A percentile compares a stretch with the other conserved stretches of the same genome.
Evolutionary conservation across 64 coral and sea anemone genomes (phyloP).

Genomic region (Platygyra sinensis): DNA sequence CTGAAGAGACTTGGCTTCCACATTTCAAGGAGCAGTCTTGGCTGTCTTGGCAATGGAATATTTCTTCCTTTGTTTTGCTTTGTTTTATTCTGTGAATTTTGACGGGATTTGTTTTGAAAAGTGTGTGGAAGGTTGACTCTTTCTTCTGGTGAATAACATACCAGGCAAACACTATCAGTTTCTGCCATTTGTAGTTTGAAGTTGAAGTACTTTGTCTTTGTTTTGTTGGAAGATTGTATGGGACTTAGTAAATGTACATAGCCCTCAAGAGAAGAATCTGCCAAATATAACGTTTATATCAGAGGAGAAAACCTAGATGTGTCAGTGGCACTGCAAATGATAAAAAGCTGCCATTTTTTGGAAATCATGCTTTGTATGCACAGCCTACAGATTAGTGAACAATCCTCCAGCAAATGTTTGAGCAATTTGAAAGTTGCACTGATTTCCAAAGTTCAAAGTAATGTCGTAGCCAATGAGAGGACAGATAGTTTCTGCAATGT

Average conservation of each 20-base stretch:
- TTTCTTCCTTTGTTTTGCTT: constrained; percentile 40
- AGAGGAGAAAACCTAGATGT: constrained; percentile 23
- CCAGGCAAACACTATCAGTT: neutral
- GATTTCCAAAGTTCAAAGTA: constrained; percentile 11
- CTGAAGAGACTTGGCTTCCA: constrained; percentile 24
- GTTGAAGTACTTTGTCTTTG: constrained; percentile 42
- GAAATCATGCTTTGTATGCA: constrained; percentile 23
- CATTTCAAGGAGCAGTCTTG: constrained; percentile 30
- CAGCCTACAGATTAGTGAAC: constrained; percentile 4
- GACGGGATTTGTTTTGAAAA: constrained; percentile 35
- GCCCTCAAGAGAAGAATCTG: constrained; percentile 46
- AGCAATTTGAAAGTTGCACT: constrained; percentile 11
- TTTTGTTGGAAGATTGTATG: constrained; percentile 22
- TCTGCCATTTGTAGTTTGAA: constrained; percentile 31
- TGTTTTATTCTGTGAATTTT: neutral
- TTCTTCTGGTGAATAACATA: constrained; percentile 54
- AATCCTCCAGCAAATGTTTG: constrained; percentile 17
- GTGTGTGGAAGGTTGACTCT: constrained; percentile 35
- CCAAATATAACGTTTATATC: constrained; percentile 27
- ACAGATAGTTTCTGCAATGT: neutral
- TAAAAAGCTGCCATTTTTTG: constrained; percentile 20
- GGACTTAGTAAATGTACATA: constrained; percentile 57
- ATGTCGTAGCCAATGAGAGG: neutral
- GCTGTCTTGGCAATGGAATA: constrained; percentile 42
- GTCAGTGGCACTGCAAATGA: constrained; percentile 6